These are phyloP conservation scores for Anthopleura xanthogrammica DNA, from an alignment of 92 coral and sea anemone species.

Conservation along the genomic window DNA sequence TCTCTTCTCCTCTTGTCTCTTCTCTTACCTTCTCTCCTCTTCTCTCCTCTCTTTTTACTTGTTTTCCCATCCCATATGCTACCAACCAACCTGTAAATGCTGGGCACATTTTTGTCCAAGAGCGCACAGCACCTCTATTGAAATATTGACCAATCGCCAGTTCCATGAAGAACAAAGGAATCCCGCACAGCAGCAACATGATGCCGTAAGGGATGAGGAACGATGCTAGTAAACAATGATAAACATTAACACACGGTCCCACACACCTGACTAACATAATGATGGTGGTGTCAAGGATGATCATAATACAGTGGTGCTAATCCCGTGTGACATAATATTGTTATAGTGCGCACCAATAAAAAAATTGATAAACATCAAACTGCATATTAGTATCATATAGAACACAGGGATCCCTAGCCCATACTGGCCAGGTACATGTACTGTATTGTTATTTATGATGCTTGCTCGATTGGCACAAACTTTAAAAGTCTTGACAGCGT, in stretches of 20 bases:
- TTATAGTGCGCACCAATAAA: too few species aligned
- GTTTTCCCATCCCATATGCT: too few species aligned
- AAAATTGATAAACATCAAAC: too few species aligned
- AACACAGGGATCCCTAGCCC: too few species aligned
- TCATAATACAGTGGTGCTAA: too few species aligned
- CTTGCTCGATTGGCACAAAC: too few species aligned
- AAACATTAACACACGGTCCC: not conserved
- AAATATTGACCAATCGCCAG: slow-evolving; percentile 87
- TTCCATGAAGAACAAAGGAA: slow-evolving; percentile 81
- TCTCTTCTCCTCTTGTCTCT: not conserved
- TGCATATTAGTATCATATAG: too few species aligned
- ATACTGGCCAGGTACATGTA: too few species aligned
- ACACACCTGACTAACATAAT: not conserved
- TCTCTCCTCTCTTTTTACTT: not conserved
- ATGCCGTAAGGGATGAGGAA: slow-evolving; percentile 75
- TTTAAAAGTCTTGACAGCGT: too few species aligned
- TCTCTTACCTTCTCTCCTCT: not conserved
- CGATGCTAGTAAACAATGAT: slow-evolving; percentile 40
- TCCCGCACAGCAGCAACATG: slow-evolving; percentile 73
- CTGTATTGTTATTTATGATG: too few species aligned
- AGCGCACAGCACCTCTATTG: slow-evolving; percentile 65
- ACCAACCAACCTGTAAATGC: slow-evolving; percentile 48
- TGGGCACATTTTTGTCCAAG: slow-evolving; percentile 80
- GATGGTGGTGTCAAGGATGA: too few species aligned
- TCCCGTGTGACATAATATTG: too few species aligned